Evolutionary conservation across 2,888 invertebrate species (phyloP), one percentile per base, ranked within the genome.

Genomic region (Drepanosiphum platanoidis): DNA sequence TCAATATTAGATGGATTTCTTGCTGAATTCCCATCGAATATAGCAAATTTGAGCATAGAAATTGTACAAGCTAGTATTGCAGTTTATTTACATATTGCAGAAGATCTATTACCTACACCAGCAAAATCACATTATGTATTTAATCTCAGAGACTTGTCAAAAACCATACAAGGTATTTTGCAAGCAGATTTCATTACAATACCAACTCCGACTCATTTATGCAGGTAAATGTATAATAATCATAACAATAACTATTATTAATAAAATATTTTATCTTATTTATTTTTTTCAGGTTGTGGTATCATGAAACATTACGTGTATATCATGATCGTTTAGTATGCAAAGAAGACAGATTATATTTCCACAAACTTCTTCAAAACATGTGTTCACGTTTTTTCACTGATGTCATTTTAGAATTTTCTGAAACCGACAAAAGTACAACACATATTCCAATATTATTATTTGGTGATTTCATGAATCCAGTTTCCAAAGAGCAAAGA

Each of bases 381-480:
- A 92, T 93, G 22, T 97, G 93, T 89, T 90, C 90, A 87, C 92
- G 91, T 88, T 92, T 91, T 88, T 95, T 93, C 89, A 92, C 91
- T 87, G 91, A 89, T 72, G 92, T 92, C 0, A 92, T 94, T 39
- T 88, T 94, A 27, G 90, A 90, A 0, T 88, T 94, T 61, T 71
- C 82, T 32, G 77, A 86, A 42, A 94, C 94, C 0, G 92, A 92
- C 0, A 92, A 92, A 0, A 89, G 77, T 15, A 18, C 91, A 0
- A 90, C 52, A 87, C 87, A 11, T 36, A 92, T 93, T 0, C 94
- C 95, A 1, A 95, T 94, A 88, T 91, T 98, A 87, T 93, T 98
- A 86, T 98, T 95, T 90, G 98, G 98, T 89, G 97, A 98, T 90
- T 98, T 98, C 89, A 94, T 95, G 0, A 97, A 98, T 90, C 95